Evolutionary conservation across 2,888 invertebrate species (phyloP), one percentile per base, ranked within the genome.

Genomic region (Drosophila siamana): DNA sequence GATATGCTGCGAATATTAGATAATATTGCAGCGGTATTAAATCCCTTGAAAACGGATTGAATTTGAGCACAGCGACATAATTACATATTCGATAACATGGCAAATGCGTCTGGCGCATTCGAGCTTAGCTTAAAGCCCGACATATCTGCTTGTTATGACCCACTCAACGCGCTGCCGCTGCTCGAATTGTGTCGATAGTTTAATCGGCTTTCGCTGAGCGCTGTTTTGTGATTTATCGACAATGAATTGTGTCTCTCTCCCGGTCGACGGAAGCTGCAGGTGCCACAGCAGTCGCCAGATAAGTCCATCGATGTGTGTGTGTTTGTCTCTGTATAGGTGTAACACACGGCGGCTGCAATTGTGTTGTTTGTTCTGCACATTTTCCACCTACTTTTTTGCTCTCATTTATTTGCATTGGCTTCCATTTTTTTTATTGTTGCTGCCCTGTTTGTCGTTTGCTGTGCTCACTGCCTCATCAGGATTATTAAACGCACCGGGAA

Each of bases 401-500:
- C 16, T n/a, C n/a, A 4, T 13, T 40, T 16, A 28, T 40, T 9
- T 47, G 24, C 36, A 36, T 46, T 11, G 24, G 1, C 15, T 36
- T 33, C 13, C 15, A 24, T 28, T 24, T 2, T 30, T 28, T 24
- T 2, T 15, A 4, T 0, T 26, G 7, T 28, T 28, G 5, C 7
- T 16, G 36, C 16, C 16, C 30, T 50, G 30, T 26, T 16, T 50
- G 33, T 8, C 2, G 1, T 19, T n/a, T n/a, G 30, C n/a, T 43
- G 13, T n/a, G 28, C 40, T 38, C 40, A 11, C 56, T 71, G 72
- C 57, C 61, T 59, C 78, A 62, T 72, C 74, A 26, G 73, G 52
- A 67, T 67, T 74, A 77, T 77, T 72, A 60, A 74, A 72, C 55
- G 55, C 59, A 62, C 59, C 28, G 48, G 40, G 60, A 68, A 57